phyloP scores from a whole-genome alignment of 2,888 invertebrate genomes.

The Himalopsyche tibetana region DNA sequence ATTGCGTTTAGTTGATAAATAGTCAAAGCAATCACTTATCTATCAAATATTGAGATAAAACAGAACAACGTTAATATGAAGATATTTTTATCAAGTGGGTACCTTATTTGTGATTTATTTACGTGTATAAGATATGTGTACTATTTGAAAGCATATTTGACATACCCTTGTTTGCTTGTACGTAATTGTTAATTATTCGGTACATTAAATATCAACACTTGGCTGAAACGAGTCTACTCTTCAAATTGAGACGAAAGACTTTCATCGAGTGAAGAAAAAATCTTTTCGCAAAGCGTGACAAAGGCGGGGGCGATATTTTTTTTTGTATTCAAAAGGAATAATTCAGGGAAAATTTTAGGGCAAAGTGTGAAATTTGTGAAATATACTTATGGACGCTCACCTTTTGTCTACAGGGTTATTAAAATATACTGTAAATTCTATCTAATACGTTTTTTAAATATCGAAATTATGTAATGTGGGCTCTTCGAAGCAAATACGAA shows the following conservation, averaged over 20 bases:
- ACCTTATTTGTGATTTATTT: too few species aligned
- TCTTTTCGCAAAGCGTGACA: slow-evolving; percentile 28
- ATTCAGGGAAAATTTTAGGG: slow-evolving; percentile 19
- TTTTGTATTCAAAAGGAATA: slow-evolving; percentile 27
- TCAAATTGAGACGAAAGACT: slow-evolving; percentile 12
- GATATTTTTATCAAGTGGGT: too few species aligned
- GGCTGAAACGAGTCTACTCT: background rate
- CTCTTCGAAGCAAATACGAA: too few species aligned
- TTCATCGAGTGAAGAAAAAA: background rate
- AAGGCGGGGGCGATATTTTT: background rate
- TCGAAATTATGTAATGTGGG: too few species aligned
- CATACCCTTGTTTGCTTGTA: background rate
- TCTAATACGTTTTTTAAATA: too few species aligned
- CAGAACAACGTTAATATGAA: too few species aligned
- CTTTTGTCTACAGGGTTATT: slow-evolving; percentile 27
- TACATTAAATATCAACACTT: slow-evolving; percentile 24
- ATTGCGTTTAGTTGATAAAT: too few species aligned
- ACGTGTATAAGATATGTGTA: too few species aligned
- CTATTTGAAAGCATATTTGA: too few species aligned
- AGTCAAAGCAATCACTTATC: too few species aligned
- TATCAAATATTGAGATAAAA: too few species aligned
- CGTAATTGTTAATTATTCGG: slow-evolving; percentile 24
- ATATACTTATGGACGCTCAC: slow-evolving; percentile 6
- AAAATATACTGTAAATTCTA: background rate
- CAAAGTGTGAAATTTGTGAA: slow-evolving; percentile 35